Evolutionary conservation across 2,888 invertebrate genomes (phyloP), one percentile per base, ranked within the genome.

Genomic region (Pollenia labialis): DNA sequence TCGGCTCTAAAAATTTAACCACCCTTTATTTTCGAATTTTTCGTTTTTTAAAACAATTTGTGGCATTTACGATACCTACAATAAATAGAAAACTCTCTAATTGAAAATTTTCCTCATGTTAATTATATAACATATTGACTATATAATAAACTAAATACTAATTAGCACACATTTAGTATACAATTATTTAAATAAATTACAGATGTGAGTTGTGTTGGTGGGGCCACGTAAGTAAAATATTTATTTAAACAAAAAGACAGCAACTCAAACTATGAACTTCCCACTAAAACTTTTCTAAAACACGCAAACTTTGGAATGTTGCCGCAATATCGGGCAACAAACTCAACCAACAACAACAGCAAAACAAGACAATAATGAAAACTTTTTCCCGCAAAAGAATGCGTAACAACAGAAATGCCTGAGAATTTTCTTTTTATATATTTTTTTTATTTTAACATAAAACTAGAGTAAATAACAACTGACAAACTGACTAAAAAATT

Each of bases 231-330:
- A 71, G 32, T 14, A 23, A 23, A 66, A 42, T 11, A 16, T 23
- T 56, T 44, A 54, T 48, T 68, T 18, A 58, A 42, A 50, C 16
- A 32, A 60, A 60, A 50, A 76, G 42, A 56, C 14, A 75, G 11
- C 18, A 32, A 16, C 46, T 58, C 40, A 50, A 68, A 32, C n/a
- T 62, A 62, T 40, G 3, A 54, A 62, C 44, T 64, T 77, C 76
- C 76, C 76, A 58, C 52, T 81, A 58, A 71, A 85, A 56, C 44
- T 77, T 80, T 83, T 58, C 52, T 50, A 32, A 87, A 76, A 68
- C 87, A 87, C 84, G 87, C 87, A 50, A 84, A 58, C 87, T 74
- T 81, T 84, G 87, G 87, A 84, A 87, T 81, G 81, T 84, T 77
- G 56, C 69, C 74, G 44, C 71, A 74, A 69, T 46, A 46, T 8